A percentile compares a stretch with the other conserved stretches of the same genome.
Conservation (phyloP, 1,140 invertebrate genomes). For the Zaprionus nigranus region DNA sequence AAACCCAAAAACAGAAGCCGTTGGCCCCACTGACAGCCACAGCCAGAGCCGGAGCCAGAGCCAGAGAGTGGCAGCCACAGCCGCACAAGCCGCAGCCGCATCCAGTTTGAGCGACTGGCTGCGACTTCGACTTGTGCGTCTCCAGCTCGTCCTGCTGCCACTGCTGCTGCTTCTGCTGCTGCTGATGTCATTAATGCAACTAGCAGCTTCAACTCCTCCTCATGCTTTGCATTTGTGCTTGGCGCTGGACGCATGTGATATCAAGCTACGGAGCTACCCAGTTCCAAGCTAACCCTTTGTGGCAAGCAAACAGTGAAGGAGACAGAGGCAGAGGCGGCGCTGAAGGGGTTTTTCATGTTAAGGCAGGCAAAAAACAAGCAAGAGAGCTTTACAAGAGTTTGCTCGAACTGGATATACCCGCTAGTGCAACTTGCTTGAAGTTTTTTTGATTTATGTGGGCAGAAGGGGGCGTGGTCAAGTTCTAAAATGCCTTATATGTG, state of each 20-base stretch:
- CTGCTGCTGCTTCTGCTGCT: slow-evolving; percentile 25
- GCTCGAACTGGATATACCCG: no score
- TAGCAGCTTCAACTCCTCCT: slow-evolving; percentile 35
- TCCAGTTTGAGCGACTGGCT: slow-evolving; percentile 73
- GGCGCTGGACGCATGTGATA: slow-evolving; percentile 63
- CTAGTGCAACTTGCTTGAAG: no score
- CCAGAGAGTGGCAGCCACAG: slow-evolving; percentile 29
- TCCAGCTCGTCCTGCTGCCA: slow-evolving; percentile 21
- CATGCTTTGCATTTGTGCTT: slow-evolving; percentile 62
- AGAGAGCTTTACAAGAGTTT: no score
- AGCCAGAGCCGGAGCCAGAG: slow-evolving; percentile 20
- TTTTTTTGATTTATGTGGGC: no score
- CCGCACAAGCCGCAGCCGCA: slow-evolving; percentile 28
- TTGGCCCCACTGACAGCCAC: slow-evolving; percentile 57
- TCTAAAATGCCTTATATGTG: no score
- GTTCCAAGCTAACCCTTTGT: slow-evolving; percentile 21
- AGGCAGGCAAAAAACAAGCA: slow-evolving; percentile 41
- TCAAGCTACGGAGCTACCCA: neutral
- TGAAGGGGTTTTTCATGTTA: no score
- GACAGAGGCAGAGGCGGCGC: neutral
- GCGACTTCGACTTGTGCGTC: slow-evolving; percentile 75
- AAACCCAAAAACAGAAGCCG: slow-evolving; percentile 17
- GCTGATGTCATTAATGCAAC: slow-evolving; percentile 80
- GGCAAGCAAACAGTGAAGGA: slow-evolving; percentile 36
- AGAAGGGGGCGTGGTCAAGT: no score